Base-by-base conservation (phyloP, 2,797 vertebrate genomes). In the Enteromius mattozi region DNA sequence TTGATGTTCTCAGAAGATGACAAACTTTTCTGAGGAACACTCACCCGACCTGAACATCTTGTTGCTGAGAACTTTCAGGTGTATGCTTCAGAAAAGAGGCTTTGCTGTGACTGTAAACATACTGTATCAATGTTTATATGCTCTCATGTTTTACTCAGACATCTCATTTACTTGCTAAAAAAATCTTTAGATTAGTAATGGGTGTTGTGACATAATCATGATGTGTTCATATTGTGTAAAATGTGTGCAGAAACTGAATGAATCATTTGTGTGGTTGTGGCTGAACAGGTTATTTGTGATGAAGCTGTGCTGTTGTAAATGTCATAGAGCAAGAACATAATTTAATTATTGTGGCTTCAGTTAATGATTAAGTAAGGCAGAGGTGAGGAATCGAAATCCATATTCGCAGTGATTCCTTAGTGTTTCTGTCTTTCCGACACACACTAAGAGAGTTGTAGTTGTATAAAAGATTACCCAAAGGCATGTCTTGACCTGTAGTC, bases 401-500 rank as follows among this genome's bases (percentile, higher is more conserved):
- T 10, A 16, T 30, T 74, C 12, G 35, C n/a, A n/a, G 3, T 40
- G 78, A 51, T 75, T 35, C 17, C 47, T 54, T 14, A 0, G 42
- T 63, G 51, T 3, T 9, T 51, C 27, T 59, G 27, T 78, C 21
- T 74, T 35, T 75, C 61, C 6, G 17, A 61, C 66, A 56, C 74
- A 61, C 5, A 51, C 49, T 61, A 21, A 40, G 16, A 61, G 21
- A 37, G 1, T 80, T 68, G 49, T 30, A 56, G 69, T 54, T n/a
- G 1, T 51, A 35, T 24, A 8, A 24, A 40, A 40, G n/a, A 51
- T 24, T 68, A 51, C 45, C 3, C 42, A 42, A 9, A 17, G 14
- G 37, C 88, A 51, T 77, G 88, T 68, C 71, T 80, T n/a, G 56
- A 71, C 88, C 40, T 85, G 84, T 59, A 45, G 4, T 45, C 65